phyloP scores from a whole-genome alignment of 2,888 invertebrate genomes.

The Netelia virgata region DNA sequence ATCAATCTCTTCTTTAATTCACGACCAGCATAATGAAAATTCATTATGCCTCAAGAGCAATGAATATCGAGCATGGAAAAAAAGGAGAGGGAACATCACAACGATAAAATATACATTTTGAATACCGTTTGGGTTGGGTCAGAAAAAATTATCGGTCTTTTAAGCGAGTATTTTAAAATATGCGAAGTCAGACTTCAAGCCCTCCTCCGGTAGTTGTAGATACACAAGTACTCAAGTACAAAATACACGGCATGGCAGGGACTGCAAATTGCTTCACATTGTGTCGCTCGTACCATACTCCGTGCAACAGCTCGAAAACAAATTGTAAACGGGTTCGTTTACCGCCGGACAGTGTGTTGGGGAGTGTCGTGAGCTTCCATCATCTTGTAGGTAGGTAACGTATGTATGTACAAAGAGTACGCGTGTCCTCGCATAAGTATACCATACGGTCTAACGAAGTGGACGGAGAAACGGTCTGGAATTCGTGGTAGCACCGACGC shows the following conservation, averaged over 20 bases:
- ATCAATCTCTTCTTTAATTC: conserved; percentile 58
- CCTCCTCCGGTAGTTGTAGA: background rate
- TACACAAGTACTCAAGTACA: background rate
- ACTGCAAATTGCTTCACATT: background rate
- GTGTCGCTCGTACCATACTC: background rate
- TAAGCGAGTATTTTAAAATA: conserved; percentile 27
- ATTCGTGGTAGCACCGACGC: conserved; percentile 8
- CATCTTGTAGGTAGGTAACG: background rate
- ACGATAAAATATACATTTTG: background rate
- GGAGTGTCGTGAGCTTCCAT: background rate
- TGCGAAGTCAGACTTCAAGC: background rate
- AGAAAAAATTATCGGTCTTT: background rate
- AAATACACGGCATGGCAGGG: background rate
- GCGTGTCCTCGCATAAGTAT: conserved; percentile 48
- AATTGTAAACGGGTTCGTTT: conserved; percentile 43
- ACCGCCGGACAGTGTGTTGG: conserved; percentile 34
- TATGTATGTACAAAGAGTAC: conserved; percentile 5
- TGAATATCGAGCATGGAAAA: conserved; percentile 56
- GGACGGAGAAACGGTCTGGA: conserved; percentile 31
- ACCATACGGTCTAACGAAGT: conserved; percentile 46
- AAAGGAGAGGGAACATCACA: background rate
- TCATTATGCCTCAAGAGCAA: conserved; percentile 44
- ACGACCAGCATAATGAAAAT: conserved; percentile 54
- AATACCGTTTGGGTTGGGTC: background rate
- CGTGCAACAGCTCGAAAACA: conserved; percentile 9